Evolutionary conservation across 2,113 vertebrate genomes (phyloP), one percentile per base, ranked within the genome.

Genomic region (Gymnocephalus cernua): DNA sequence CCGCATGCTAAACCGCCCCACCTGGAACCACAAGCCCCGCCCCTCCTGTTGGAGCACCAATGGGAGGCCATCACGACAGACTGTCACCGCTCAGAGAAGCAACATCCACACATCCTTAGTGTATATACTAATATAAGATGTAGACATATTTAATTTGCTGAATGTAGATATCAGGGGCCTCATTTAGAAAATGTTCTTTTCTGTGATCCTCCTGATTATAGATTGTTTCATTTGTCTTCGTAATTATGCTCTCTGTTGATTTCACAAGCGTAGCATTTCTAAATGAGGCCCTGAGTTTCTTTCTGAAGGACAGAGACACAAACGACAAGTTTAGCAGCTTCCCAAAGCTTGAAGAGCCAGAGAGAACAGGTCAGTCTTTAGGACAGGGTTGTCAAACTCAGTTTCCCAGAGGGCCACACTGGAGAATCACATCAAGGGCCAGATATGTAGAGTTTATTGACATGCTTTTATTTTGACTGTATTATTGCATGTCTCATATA

Each of bases 41-140:
- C 84, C 88, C 77, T 79, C 71, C 74, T 15, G 6, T n/a, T 61
- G 70, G 68, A 79, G 58, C 73, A 75, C 76, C 90, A 85, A 63
- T 58, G 57, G 77, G 84, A 83, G 79, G 74, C 67, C 86, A 84
- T 74, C 79, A 70, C 71, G 3, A 74, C 80, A 84, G 81, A 82
- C 61, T 32, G 78, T 79, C 80, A 75, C 44, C 32, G 44, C 79
- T 75, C 65, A 6, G 67, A 74, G 66, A 63, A 54, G 59, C 69
- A 63, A 15, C 32, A 61, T 51, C 70, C 48, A 74, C 29, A 48
- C 72, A 59, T 56, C 23, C 47, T 13, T 9, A 2, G 23, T 85
- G 73, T 85, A 75, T 35, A 81, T 79, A 80, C 56, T 63, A 47
- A 70, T 16, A 23, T n/a, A 18, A 76, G 18, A 53, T 23, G 47